These are phyloP conservation scores for Leuctra nigra DNA, from an alignment of 2,888 invertebrate species.

Conservation along the genomic window DNA sequence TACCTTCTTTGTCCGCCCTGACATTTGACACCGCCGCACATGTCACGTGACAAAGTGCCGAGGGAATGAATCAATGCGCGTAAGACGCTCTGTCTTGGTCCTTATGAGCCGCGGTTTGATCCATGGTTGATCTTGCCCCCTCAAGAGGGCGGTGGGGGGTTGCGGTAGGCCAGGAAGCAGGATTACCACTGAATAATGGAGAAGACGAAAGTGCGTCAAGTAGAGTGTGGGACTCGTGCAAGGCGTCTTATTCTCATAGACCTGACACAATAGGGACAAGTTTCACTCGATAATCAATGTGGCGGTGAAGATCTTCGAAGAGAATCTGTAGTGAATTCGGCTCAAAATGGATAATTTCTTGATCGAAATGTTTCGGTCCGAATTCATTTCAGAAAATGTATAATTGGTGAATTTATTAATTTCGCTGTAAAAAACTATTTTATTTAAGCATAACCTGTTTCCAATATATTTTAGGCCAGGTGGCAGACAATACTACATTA, in stretches of 20 bases:
- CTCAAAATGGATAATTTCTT: no score
- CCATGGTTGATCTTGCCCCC: constrained; percentile 4
- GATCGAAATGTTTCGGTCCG: no score
- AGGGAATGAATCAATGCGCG: constrained; percentile 11
- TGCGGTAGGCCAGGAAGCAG: constrained; percentile 17
- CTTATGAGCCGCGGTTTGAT: constrained; percentile 12
- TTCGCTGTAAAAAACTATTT: no score
- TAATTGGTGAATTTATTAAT: neutral
- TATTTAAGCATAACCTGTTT: no score
- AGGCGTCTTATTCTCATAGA: neutral
- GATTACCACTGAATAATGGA: constrained; percentile 17
- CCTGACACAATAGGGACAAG: no score
- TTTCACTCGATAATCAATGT: no score
- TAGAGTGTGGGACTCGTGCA: constrained; percentile 4
- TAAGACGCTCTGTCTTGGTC: neutral
- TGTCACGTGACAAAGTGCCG: neutral
- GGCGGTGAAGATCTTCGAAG: no score
- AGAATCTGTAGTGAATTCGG: no score
- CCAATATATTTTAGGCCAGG: no score
- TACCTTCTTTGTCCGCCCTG: neutral
- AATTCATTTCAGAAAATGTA: neutral
- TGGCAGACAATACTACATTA: no score
- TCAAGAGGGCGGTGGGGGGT: neutral
- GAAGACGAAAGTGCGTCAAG: constrained; percentile 5
- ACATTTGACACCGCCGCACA: neutral